Base-by-base conservation (phyloP, 2,797 vertebrate genomes). In the Melanotaenia trifasciata region DNA sequence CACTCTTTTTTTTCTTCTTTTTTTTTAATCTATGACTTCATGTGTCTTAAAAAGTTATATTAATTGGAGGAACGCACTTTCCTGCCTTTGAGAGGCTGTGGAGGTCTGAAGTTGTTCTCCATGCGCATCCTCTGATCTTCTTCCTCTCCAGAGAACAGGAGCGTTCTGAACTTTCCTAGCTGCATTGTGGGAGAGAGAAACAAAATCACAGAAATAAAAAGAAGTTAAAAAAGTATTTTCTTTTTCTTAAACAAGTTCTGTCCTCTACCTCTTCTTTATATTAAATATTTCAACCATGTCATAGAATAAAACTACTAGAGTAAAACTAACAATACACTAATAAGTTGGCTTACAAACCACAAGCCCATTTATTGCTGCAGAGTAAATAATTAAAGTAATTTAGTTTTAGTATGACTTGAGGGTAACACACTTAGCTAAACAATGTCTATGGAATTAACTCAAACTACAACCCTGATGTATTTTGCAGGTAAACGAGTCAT, bases 61-160 rank as follows among this genome's bases (percentile, higher is more conserved):
- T 92, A 95, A 80, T 94, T 91, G 89, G 97, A 99, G 51, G 98
- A 98, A 38, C 93, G 93, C 59, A 99, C 96, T 74, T 93, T 93
- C 72, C 98, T 95, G 64, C 96, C 97, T 61, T 96, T 97, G 66
- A 99, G 94, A 51, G 96, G 97, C 83, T 99, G 98, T 2, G 97
- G 96, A 6, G 97, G 96, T 3, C 98, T 96, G 72, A 96, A 99
- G 84, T 99, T 99, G 91, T 99, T 96, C 84, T 98, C 97, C 98
- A 99, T 99, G 66, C 93, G 96, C 43, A 89, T 89, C 84, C 94
- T 94, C 73, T 96, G 94, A 6, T 97, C 96, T 3, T 95, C 94
- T 50, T 95, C 95, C 84, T 97, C 97, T 59, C 72, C 86, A 0
- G 87, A 96, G 84, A 96, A 97, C 67, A 95, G 90, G 4, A 99